Percentiles rank a stretch among this genome's conserved stretches.
phyloP scores from a whole-genome alignment of 64 coral and sea anemone genomes.

The Pachyseris speciosa region DNA sequence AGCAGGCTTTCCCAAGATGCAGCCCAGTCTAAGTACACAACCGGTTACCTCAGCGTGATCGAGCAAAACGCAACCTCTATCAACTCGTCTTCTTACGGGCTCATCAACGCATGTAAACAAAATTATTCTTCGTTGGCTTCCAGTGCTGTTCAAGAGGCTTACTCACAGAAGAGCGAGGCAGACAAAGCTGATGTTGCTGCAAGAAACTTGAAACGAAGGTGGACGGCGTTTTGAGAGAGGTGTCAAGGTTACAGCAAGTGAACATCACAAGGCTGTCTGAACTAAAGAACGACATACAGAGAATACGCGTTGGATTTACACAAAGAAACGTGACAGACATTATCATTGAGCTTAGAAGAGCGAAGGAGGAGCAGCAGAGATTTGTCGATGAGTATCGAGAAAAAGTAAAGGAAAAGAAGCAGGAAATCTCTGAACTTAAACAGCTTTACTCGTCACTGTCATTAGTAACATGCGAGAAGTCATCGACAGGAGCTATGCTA shows the following conservation, averaged over 20 bases:
- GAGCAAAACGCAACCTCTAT: slow-evolving; percentile 24
- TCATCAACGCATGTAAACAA: slow-evolving; percentile 40
- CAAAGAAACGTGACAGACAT: slow-evolving; percentile 49
- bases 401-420: slow-evolving; percentile 53
- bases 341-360: slow-evolving; percentile 50
- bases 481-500: not conserved
- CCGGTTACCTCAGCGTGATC: slow-evolving; percentile 3
- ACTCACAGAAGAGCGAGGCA: slow-evolving; percentile 41
- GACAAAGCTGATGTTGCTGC: slow-evolving; percentile 36
- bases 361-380: slow-evolving; percentile 61
- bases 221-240: slow-evolving; percentile 38
- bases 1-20: slow-evolving; percentile 35
- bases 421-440: slow-evolving; percentile 73
- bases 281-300: slow-evolving; percentile 58
- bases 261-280: slow-evolving; percentile 72
- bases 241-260: slow-evolving; percentile 57
- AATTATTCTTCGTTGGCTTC: slow-evolving; percentile 66
- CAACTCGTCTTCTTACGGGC: not conserved
- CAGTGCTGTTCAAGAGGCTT: slow-evolving; percentile 22
- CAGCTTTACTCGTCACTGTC: slow-evolving; percentile 53
- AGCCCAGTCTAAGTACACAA: slow-evolving; percentile 40
- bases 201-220: slow-evolving; percentile 27
- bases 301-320: slow-evolving; percentile 44
- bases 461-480: slow-evolving; percentile 38
- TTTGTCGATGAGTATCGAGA: slow-evolving; percentile 61